Percentiles rank a stretch among this genome's conserved stretches.
These are phyloP conservation scores for Onychostruthus taczanowskii DNA, from an alignment of 2,113 vertebrate genomes.

Conservation along the genomic window DNA sequence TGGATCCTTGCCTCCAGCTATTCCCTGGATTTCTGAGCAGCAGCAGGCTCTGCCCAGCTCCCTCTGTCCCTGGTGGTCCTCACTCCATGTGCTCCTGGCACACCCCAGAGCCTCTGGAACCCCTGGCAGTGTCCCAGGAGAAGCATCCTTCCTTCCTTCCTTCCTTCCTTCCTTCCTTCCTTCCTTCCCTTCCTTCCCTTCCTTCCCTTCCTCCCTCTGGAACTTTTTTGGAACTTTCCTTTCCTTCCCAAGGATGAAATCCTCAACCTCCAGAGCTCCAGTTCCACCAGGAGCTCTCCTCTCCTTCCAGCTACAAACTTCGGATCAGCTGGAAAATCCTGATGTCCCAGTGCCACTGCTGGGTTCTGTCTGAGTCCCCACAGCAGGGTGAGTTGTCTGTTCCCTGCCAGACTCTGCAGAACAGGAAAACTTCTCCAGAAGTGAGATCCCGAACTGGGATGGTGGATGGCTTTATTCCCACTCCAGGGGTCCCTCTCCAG, in stretches of 20 bases:
- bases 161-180: neutral
- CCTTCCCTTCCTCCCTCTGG: neutral
- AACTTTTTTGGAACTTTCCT: neutral
- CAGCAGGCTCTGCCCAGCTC: neutral
- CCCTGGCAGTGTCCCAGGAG: too few species aligned
- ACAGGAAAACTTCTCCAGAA: neutral
- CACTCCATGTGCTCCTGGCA: neutral
- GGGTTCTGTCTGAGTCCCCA: neutral
- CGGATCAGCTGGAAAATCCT: neutral
- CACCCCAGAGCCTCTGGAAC: too few species aligned
- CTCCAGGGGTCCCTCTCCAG: neutral
- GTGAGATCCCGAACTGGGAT: too few species aligned
- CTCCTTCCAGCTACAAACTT: neutral
- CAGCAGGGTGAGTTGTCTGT: neutral
- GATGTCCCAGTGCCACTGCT: neutral
- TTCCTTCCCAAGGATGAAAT: neutral
- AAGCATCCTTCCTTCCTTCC: too few species aligned
- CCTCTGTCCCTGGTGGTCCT: neutral
- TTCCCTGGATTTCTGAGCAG: neutral
- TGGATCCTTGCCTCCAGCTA: neutral
- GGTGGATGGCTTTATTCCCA: neutral
- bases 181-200: too few species aligned
- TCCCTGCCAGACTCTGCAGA: neutral
- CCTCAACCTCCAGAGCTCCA: neutral
- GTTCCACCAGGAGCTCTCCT: neutral